A percentile compares a stretch with the other conserved stretches of the same genome.
Evolutionary conservation across 2,797 vertebrate genomes (phyloP).

Genomic region (Glyptemys insculpta): DNA sequence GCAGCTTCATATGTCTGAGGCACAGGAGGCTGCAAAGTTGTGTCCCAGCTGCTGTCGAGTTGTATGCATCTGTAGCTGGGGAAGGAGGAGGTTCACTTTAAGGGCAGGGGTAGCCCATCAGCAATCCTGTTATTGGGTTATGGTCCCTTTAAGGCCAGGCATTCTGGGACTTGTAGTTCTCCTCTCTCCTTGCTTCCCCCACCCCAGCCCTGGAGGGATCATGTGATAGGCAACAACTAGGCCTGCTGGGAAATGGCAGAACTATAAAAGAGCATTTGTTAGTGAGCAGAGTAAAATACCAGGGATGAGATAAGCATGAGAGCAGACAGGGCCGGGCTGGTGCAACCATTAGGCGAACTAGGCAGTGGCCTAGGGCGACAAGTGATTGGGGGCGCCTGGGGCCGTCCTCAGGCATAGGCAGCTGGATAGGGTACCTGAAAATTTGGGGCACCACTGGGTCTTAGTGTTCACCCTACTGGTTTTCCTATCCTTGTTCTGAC

Average conservation of each 20-base stretch:
- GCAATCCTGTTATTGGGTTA: background rate
- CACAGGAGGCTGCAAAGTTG: background rate
- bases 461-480: too few relatives aligned
- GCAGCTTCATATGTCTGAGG: background rate
- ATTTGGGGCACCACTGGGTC: too few relatives aligned
- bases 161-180: background rate
- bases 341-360: too few relatives aligned
- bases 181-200: too few relatives aligned
- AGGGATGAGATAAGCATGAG: background rate
- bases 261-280: background rate
- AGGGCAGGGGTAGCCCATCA: background rate
- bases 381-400: too few relatives aligned
- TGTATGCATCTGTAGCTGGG: background rate
- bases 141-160: rapidly evolving
- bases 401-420: too few relatives aligned
- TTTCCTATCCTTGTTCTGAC: too few relatives aligned
- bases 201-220: background rate
- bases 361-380: too few relatives aligned
- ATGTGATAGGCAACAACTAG: background rate
- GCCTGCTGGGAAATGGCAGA: background rate
- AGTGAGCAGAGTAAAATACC: background rate
- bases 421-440: too few relatives aligned
- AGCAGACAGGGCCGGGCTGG: background rate
- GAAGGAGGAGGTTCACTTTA: too few relatives aligned
- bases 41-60: background rate